These are phyloP conservation scores for Psittacara wagleri DNA, from an alignment of 2,113 vertebrate species.

Conservation along the genomic window DNA sequence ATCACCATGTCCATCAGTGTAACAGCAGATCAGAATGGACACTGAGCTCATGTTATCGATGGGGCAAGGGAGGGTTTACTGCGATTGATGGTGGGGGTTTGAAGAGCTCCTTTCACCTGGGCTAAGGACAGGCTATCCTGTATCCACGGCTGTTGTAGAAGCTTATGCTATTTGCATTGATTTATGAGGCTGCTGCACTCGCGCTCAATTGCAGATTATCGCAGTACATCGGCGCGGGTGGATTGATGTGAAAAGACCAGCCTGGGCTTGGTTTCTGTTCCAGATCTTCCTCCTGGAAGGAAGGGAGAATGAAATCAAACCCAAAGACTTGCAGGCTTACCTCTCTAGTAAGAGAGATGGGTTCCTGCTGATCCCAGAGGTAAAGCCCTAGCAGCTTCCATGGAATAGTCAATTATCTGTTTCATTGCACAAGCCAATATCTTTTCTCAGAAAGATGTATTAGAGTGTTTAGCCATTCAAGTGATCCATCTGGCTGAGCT, in stretches of 20 bases:
- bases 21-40: neutral
- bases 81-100: neutral
- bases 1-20: neutral
- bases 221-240: rapidly evolving
- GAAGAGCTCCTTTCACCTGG: constrained; percentile 17
- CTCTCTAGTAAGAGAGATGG: neutral
- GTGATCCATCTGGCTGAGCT: constrained; percentile 72
- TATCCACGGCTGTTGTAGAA: neutral
- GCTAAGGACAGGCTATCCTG: neutral
- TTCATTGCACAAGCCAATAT: constrained; percentile 73
- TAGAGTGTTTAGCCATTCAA: constrained; percentile 72
- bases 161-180: neutral
- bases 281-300: neutral
- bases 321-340: neutral
- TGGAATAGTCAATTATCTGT: constrained; percentile 75
- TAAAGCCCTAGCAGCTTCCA: constrained; percentile 46
- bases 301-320: neutral
- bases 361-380: constrained; percentile 45
- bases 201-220: neutral
- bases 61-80: neutral
- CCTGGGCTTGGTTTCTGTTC: neutral
- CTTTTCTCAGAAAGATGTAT: constrained; percentile 72
- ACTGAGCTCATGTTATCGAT: neutral
- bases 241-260: neutral
- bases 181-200: neutral